Evolutionary conservation across 2,797 vertebrate genomes (phyloP), one percentile per base, ranked within the genome.

Genomic region (Etheostoma nigrum): DNA sequence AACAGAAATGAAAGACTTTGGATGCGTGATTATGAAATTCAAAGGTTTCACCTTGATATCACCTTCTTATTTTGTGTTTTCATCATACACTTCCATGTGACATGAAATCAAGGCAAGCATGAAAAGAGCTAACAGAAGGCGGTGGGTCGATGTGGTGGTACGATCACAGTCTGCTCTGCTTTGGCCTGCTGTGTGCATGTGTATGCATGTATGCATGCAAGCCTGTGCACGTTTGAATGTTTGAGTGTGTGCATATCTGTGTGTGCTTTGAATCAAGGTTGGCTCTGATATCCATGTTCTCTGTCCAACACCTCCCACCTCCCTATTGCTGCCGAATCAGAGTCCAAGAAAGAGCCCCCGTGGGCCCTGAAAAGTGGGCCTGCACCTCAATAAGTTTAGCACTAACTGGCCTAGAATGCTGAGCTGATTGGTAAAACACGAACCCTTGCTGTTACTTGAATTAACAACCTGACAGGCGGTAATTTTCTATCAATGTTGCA

Each of bases 221-320:
- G 36, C 36, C 36, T 23, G 59, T 49, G n/a, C 60, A 64, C 14
- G 67, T 57, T 33, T 55, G 65, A 40, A 49, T 58, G 59, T 67
- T 25, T 36, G 74, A 51, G 66, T 64, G 76, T 60, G 78, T 40
- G 72, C 51, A 25, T 11, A 45, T 69, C 74, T 78, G 77, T 83
- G 78, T 45, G 23, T 54, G 83, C 67, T 85, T 75, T 79, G 69
- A 79, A 51, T 61, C 70, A 18, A 79, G 74, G 78, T 90, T 93
- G 90, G 92, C 91, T 88, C 53, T 9, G 12, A 60, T 72, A 64
- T 54, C 47, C 47, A 4, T 30, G 67, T 74, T 89, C 81, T 72
- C 74, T 1, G 54, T 89, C 91, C 93, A 93, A 91, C 81, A 87
- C 90, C 85, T 90, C 89, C 90, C 78, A 87, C 90, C 75, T 84